Conservation (phyloP, 2,113 vertebrate species). For the Peromyscus leucopus region DNA sequence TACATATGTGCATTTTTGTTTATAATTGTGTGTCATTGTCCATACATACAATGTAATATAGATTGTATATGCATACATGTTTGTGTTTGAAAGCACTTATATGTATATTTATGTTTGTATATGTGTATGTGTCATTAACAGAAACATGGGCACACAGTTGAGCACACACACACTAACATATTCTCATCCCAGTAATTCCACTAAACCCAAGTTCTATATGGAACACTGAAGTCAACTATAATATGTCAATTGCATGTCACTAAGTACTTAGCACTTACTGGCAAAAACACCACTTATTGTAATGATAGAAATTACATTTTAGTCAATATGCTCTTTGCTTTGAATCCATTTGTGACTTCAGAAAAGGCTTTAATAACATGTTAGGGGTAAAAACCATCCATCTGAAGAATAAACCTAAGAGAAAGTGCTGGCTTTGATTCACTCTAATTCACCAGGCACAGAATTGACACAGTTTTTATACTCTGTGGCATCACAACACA, state of each 20-base stretch:
- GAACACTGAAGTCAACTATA: slow-evolving; percentile 47
- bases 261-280: slow-evolving; percentile 63
- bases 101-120: not conserved
- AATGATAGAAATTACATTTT: slow-evolving; percentile 85
- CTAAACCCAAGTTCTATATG: slow-evolving; percentile 19
- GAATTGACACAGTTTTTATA: not conserved
- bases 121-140: not conserved
- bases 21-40: not conserved
- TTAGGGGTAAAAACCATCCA: slow-evolving; percentile 70
- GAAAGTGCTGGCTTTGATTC: slow-evolving; percentile 73
- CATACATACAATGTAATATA: not conserved
- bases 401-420: slow-evolving; percentile 75
- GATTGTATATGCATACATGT: too few relatives aligned
- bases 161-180: not conserved
- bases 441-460: slow-evolving; percentile 60
- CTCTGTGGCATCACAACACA: not conserved
- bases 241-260: slow-evolving; percentile 47
- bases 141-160: not conserved
- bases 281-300: slow-evolving; percentile 77
- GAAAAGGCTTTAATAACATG: slow-evolving; percentile 80
- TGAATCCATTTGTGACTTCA: slow-evolving; percentile 83
- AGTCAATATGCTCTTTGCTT: slow-evolving; percentile 82
- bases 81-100: not conserved
- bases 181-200: slow-evolving; percentile 62
- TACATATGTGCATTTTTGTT: too few relatives aligned